Evolutionary conservation across 1,140 invertebrate genomes (phyloP).

Genomic region (Diorhabda carinulata): DNA sequence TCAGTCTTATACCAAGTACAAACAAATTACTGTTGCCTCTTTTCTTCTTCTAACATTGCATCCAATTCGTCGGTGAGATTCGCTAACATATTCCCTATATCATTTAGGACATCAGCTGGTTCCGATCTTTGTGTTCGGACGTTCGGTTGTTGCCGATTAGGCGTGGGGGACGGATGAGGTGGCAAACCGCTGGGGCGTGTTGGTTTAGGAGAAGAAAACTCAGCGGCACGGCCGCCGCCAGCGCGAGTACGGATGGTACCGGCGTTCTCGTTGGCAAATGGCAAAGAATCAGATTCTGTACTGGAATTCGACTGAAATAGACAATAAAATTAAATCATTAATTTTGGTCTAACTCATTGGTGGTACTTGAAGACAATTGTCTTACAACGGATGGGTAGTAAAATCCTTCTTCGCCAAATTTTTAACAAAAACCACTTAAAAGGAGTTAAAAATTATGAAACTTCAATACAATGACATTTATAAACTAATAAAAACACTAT

Average conservation of each 20-base stretch:
- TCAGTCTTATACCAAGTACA: conserved; percentile 31
- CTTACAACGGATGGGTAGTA: too few relatives aligned
- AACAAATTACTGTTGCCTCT: conserved; percentile 55
- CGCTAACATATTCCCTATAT: conserved; percentile 95
- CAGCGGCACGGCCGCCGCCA: conserved; percentile 47
- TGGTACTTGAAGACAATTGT: too few relatives aligned
- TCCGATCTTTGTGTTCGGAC: conserved; percentile 51
- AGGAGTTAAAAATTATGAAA: too few relatives aligned
- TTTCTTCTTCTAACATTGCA: conserved; percentile 91
- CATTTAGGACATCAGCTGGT: conserved; percentile 87
- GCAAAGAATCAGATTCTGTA: conserved; percentile 93
- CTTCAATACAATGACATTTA: too few relatives aligned
- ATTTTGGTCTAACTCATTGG: too few relatives aligned
- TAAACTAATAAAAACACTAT: too few relatives aligned
- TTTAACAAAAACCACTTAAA: too few relatives aligned
- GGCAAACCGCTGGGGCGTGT: conserved; percentile 48
- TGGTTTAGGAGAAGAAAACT: conserved; percentile 50
- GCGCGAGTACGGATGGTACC: conserved; percentile 90
- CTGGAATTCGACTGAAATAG: conserved; percentile 83
- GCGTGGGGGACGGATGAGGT: conserved; percentile 44
- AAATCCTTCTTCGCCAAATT: too few relatives aligned
- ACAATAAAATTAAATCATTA: conserved; percentile 12
- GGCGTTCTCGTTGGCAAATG: conserved; percentile 97
- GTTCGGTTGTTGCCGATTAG: conserved; percentile 34
- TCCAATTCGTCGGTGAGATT: conserved; percentile 91